A percentile compares a stretch with the other conserved stretches of the same genome.
Evolutionary conservation across 2,888 invertebrate genomes (phyloP).

Genomic region (Drosophila villosipedis): DNA sequence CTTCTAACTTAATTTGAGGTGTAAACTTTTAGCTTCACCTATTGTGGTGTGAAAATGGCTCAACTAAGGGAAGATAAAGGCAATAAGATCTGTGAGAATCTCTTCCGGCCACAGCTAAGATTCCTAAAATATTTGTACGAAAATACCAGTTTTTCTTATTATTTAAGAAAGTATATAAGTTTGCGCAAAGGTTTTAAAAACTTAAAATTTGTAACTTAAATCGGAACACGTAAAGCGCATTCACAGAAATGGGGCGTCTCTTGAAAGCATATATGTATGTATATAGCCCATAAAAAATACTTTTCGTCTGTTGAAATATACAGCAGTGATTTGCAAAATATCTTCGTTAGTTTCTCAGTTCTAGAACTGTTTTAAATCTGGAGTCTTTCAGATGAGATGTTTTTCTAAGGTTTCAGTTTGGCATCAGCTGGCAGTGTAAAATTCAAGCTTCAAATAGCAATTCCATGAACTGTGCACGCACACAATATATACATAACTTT

Average conservation of each 20-base stretch:
- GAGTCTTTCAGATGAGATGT: slow-evolving; percentile 14
- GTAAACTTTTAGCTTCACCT: background rate
- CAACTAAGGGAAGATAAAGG: background rate
- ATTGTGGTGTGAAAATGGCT: background rate
- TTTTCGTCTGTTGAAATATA: slow-evolving; percentile 14
- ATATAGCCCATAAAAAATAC: background rate
- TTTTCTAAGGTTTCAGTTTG: slow-evolving; percentile 14
- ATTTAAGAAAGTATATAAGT: background rate
- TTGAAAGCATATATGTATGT: background rate
- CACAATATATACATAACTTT: slow-evolving; percentile 60
- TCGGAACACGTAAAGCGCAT: background rate
- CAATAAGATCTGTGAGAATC: background rate
- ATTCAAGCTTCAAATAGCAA: slow-evolving; percentile 63
- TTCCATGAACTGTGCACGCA: slow-evolving; percentile 70
- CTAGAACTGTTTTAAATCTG: slow-evolving; percentile 8
- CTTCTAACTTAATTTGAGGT: too few relatives aligned
- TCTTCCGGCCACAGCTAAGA: background rate
- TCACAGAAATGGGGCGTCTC: background rate
- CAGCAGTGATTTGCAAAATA: slow-evolving; percentile 28
- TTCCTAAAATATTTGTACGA: background rate
- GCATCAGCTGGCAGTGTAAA: slow-evolving; percentile 54
- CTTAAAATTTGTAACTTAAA: too few relatives aligned
- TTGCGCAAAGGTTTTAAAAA: background rate
- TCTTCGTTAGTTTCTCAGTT: slow-evolving; percentile 1
- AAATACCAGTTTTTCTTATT: background rate